Conservation (phyloP, 2,888 invertebrate genomes). For the Cryptus armator region DNA sequence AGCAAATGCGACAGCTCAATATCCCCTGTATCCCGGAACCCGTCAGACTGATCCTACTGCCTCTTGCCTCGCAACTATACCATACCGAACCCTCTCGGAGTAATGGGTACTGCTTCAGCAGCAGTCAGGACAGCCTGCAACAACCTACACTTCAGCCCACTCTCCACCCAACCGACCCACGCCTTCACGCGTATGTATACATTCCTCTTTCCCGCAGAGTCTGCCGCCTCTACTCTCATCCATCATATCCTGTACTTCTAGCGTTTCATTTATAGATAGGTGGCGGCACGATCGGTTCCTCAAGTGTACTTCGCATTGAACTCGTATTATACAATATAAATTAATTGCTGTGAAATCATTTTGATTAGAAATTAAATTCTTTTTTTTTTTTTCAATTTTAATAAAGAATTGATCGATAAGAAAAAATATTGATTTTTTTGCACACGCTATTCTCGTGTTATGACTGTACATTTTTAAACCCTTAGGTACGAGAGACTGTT, state of each 20-base stretch:
- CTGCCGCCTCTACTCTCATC: slow-evolving; percentile 22
- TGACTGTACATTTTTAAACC: no score
- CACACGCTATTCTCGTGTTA: no score
- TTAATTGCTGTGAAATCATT: neutral
- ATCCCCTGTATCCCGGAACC: slow-evolving; percentile 51
- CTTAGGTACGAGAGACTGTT: no score
- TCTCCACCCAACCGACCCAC: neutral
- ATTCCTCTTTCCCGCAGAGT: slow-evolving; percentile 39
- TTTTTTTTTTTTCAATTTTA: no score
- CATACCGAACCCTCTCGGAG: neutral
- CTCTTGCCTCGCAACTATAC: slow-evolving; percentile 26
- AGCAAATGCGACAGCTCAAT: slow-evolving; percentile 78
- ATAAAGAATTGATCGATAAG: no score
- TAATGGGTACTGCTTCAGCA: neutral
- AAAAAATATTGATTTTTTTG: no score
- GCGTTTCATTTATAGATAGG: slow-evolving; percentile 10
- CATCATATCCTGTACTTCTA: slow-evolving; percentile 46
- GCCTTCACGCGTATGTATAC: neutral
- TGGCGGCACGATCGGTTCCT: neutral
- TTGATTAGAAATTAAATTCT: neutral
- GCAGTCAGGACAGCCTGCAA: slow-evolving; percentile 43
- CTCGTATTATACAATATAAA: no score
- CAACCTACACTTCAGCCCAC: slow-evolving; percentile 53
- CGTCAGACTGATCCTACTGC: slow-evolving; percentile 19
- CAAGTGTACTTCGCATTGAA: no score